A percentile compares a stretch with the other conserved stretches of the same genome.
Conservation (phyloP, 2,888 invertebrate species). For the Macropis europaea region DNA sequence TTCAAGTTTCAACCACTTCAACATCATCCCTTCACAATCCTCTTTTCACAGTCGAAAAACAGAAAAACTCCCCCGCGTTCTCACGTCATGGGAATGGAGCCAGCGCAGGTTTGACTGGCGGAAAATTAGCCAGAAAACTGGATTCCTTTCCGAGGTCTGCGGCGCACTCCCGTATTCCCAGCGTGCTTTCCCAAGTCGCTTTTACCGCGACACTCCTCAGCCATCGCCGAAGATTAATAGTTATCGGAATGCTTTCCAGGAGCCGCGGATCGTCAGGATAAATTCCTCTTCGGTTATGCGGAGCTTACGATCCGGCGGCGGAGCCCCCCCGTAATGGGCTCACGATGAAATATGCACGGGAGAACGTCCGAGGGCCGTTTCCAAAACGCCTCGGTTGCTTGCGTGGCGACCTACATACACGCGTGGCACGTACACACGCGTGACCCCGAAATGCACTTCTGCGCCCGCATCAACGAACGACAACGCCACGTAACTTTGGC, state of each 20-base stretch:
- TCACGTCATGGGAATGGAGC: too few relatives aligned
- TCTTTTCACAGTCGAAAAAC: too few relatives aligned
- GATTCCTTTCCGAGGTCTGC: too few relatives aligned
- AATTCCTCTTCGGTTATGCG: slow-evolving; percentile 3
- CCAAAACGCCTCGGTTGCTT: slow-evolving; percentile 40
- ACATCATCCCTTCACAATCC: too few relatives aligned
- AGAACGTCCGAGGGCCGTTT: slow-evolving; percentile 23
- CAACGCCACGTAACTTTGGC: slow-evolving; percentile 60
- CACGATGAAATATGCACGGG: slow-evolving; percentile 31
- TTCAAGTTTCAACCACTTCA: too few relatives aligned
- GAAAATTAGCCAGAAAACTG: too few relatives aligned
- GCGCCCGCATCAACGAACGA: slow-evolving; percentile 27
- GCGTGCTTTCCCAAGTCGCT: too few relatives aligned
- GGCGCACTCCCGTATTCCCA: too few relatives aligned
- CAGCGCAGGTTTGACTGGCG: too few relatives aligned
- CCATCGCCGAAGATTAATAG: slow-evolving; percentile 13
- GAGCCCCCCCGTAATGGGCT: slow-evolving; percentile 27
- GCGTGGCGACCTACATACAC: slow-evolving; percentile 49
- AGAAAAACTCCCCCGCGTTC: too few relatives aligned
- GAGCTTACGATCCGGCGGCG: neutral
- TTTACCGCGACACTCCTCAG: neutral
- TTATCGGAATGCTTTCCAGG: slow-evolving; percentile 4
- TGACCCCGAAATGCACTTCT: slow-evolving; percentile 42
- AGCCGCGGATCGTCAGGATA: slow-evolving; percentile 1
- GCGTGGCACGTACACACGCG: slow-evolving; percentile 9